Evolutionary conservation across 2,888 invertebrate species (phyloP), one percentile per base, ranked within the genome.

Genomic region (Ectemnius continuus): DNA sequence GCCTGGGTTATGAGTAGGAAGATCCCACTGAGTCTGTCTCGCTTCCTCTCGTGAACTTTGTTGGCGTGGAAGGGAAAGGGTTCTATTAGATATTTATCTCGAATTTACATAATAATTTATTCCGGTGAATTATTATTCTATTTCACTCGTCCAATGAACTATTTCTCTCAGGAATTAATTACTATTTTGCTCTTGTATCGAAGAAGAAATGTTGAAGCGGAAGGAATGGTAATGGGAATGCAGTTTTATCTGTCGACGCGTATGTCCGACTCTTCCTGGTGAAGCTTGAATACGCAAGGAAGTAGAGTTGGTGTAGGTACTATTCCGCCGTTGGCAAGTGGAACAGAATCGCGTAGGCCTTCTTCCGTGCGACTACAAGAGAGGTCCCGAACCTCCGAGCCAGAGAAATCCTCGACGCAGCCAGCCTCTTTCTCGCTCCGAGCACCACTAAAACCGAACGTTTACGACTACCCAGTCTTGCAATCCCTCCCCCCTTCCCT

Each of bases 361-460:
- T 16, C 61, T 62, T 47, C 47, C 18, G 57, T 18, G 36, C 61
- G 62, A 77, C 45, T 47, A 36, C 8, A 36, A 36, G 36, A 36
- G 36, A 36, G 59, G 56, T 36, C 76, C 45, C 69, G 70, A 74
- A 57, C 63, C 61, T 62, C 48, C 14, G 52, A 23, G 23, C 23
- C 23, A 23, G 47, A 70, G 61, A 57, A 80, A 65, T 60, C 59
- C 56, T 52, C 60, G 0, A 11, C 65, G 48, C 23, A 23, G 23
- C 3, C 36, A 11, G 36, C 36, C 48, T 59, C 70, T 46, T 68
- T 58, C 59, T 26, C 64, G 63, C 66, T 56, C 64, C 23, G 73
- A 67, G 61, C 66, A 71, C 81, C 72, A 85, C 78, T 86, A 84
- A 87, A 87, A 83, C 78, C 78, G 67, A 84, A 73, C 83, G 73